Base-by-base conservation (phyloP, 2,797 vertebrate genomes). In the Channallabes apus region DNA sequence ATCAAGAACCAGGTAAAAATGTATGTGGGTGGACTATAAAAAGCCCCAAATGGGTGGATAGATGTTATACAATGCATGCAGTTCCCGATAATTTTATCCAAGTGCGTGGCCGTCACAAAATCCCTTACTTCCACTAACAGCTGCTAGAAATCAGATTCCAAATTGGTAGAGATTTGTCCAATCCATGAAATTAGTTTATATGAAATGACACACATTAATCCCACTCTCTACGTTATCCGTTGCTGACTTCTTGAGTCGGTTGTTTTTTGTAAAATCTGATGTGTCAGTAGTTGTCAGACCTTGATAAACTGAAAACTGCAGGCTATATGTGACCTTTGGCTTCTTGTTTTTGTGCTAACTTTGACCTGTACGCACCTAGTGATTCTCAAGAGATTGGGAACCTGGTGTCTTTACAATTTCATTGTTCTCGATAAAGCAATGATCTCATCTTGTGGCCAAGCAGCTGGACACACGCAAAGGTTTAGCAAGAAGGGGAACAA, bases 311-410 rank as follows among this genome's bases (percentile, higher is more conserved):
- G 76, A 83, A 73, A 90, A 85, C 68, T 87, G 84, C 90, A 87
- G 83, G 85, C 90, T 88, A 82, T 86, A 88, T 85, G 92, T 91
- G 92, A 92, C 91, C 91, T 89, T 73, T 93, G 91, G 93, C 93
- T 91, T 90, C 24, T 69, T 69, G 90, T 90, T 93, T 94, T 92
- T 93, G 91, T 91, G 92, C 91, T 93, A 93, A 94, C 93, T 93
- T 94, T 94, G 93, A 94, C 93, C 93, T 90, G 84, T 91, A 87
- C 88, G 90, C 80, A 90, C 90, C 87, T 91, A 89, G 59, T 90
- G 88, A 86, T 84, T 90, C 91, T 93, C 69, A 89, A 90, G 93
- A 94, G 93, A 92, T 92, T 93, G 93, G 90, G 92, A 90, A 91
- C 89, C 88, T 90, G 88, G 81, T 76, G 75, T 82, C 76, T 76